phyloP scores from a whole-genome alignment of 2,113 vertebrate genomes.

The Polypterus bichir region DNA sequence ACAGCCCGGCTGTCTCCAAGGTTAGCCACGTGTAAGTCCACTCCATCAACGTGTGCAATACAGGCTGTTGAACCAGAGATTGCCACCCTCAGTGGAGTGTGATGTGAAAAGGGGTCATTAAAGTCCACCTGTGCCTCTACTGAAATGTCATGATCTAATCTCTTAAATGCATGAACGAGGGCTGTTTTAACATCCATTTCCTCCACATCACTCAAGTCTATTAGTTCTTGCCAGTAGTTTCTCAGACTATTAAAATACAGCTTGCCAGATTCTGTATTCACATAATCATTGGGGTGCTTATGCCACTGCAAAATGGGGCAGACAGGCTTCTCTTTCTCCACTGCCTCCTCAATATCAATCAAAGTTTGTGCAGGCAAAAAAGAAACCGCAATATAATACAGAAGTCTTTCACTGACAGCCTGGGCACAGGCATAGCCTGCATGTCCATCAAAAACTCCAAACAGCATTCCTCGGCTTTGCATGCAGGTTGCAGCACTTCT shows the following conservation, averaged over 20 bases:
- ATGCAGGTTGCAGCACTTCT: constrained; percentile 40
- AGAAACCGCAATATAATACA: constrained; percentile 40
- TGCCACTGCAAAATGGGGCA: constrained; percentile 41
- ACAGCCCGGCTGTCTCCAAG: constrained; percentile 40
- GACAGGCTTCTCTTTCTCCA: constrained; percentile 33
- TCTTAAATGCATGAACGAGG: constrained; percentile 32
- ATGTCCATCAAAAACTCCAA: constrained; percentile 44
- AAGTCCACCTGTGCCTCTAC: constrained; percentile 43
- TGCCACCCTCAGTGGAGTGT: constrained; percentile 33
- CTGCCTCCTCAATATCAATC: constrained; percentile 32
- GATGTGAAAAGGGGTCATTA: constrained; percentile 17
- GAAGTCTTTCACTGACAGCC: constrained; percentile 38
- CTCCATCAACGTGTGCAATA: constrained; percentile 24
- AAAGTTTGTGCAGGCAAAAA: constrained; percentile 29
- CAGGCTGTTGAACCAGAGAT: constrained; percentile 43
- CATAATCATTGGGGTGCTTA: constrained; percentile 25
- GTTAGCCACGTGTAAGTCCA: constrained; percentile 36
- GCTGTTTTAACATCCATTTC: constrained; percentile 18
- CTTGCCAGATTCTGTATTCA: constrained; percentile 19
- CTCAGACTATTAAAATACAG: constrained; percentile 37
- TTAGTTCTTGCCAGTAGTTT: constrained; percentile 42
- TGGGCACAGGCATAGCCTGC: constrained; percentile 35
- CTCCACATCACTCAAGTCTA: constrained; percentile 25
- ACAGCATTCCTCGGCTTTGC: constrained; percentile 27
- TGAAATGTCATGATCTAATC: constrained; percentile 41